These are phyloP conservation scores for Anomalospiza imberbis DNA, from an alignment of 2,797 vertebrate species.

Conservation along the genomic window DNA sequence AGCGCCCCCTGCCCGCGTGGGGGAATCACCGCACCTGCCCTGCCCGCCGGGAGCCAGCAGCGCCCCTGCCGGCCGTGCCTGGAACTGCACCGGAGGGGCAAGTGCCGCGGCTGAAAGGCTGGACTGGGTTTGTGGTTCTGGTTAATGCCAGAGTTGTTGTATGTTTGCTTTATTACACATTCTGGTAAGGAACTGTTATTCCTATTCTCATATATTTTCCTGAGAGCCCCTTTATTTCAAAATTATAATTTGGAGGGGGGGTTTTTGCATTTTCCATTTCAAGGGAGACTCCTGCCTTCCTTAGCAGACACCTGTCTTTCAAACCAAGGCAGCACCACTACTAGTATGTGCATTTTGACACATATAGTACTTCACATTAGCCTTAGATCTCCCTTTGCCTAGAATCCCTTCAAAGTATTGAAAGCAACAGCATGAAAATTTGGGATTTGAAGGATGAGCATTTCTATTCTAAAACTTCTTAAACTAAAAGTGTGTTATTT, in stretches of 20 bases:
- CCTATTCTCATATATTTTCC: not conserved
- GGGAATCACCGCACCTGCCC: not conserved
- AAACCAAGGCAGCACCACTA: not conserved
- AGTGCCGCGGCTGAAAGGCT: fast-evolving
- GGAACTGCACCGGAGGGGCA: not conserved
- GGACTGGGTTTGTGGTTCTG: not conserved
- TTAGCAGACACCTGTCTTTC: too few species aligned
- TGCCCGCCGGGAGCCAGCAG: not conserved
- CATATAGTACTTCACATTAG: not conserved
- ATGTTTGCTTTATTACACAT: not conserved
- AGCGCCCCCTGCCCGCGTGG: not conserved
- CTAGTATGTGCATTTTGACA: not conserved
- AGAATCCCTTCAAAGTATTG: not conserved
- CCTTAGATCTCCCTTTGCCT: not conserved
- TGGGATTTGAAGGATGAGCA: not conserved
- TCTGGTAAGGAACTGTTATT: not conserved
- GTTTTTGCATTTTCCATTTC: not conserved
- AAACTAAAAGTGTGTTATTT: not conserved
- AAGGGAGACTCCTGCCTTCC: not conserved
- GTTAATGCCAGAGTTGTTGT: not conserved
- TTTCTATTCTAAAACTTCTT: not conserved
- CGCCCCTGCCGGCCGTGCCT: not conserved
- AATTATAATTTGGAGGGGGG: not conserved
- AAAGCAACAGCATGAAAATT: not conserved
- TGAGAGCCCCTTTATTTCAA: not conserved